Conservation (phyloP, 37 sponge, comb jelly and placozoan species). For the Spongilla lacustris region DNA sequence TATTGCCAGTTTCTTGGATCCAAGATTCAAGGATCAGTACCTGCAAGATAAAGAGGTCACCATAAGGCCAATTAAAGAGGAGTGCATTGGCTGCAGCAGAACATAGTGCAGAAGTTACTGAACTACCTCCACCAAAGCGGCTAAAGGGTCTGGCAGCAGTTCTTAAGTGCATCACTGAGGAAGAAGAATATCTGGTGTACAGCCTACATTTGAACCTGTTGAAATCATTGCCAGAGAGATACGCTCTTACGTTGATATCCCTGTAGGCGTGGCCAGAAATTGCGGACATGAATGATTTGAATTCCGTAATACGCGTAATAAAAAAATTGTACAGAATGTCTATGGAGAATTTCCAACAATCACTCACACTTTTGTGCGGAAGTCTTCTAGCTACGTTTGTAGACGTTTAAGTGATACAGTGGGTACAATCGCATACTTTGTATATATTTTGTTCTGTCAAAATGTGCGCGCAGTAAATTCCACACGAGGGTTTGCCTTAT, state of each 20-base stretch:
- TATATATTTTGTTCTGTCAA: too few species aligned
- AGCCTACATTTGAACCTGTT: slow-evolving; percentile 5
- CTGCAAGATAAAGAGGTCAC: slow-evolving; percentile 32
- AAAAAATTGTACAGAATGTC: too few species aligned
- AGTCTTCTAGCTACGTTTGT: too few species aligned
- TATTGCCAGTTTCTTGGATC: slow-evolving; percentile 43
- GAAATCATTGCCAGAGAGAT: slow-evolving; percentile 14
- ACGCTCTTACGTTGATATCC: slow-evolving; percentile 14
- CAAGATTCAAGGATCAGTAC: slow-evolving; percentile 41
- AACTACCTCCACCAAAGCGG: slow-evolving; percentile 15
- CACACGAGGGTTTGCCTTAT: too few species aligned
- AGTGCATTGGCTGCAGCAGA: background rate
- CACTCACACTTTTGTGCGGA: too few species aligned
- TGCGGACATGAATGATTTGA: too few species aligned
- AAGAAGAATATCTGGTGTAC: background rate
- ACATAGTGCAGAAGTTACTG: background rate
- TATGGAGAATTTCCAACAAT: too few species aligned
- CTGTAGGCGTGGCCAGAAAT: too few species aligned
- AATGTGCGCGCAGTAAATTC: too few species aligned
- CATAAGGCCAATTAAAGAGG: slow-evolving; percentile 14
- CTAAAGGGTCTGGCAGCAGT: slow-evolving; percentile 45
- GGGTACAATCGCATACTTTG: too few species aligned
- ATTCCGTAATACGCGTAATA: too few species aligned
- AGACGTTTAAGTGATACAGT: too few species aligned
- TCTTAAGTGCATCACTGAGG: slow-evolving; percentile 12